Evolutionary conservation across 2,888 invertebrate genomes (phyloP).

Genomic region (Tricholauxania praeusta): DNA sequence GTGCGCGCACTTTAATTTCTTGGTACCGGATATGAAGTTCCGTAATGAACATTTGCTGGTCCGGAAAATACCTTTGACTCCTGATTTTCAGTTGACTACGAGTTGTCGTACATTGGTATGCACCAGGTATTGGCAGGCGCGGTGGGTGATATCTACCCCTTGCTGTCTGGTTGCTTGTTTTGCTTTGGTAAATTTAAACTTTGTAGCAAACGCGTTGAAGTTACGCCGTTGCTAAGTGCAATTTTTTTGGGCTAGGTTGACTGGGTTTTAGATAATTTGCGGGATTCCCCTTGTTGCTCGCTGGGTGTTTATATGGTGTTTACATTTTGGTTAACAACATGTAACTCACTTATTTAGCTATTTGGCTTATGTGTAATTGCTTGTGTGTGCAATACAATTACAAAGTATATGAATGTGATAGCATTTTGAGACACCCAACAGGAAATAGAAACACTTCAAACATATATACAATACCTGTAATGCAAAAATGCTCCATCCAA

Average conservation of each 20-base stretch:
- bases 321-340: constrained; percentile 56
- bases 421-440: constrained; percentile 41
- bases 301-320: constrained; percentile 51
- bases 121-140: neutral
- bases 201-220: too few species aligned
- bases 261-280: neutral
- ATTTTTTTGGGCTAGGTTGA: constrained; percentile 2
- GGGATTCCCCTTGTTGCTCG: constrained; percentile 38
- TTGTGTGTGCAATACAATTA: constrained; percentile 30
- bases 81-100: constrained; percentile 52
- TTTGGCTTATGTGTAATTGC: constrained; percentile 43
- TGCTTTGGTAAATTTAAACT: neutral
- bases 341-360: constrained; percentile 56
- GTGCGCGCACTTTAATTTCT: constrained; percentile 59
- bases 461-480: too few species aligned
- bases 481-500: too few species aligned
- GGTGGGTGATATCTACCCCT: neutral
- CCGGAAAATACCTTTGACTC: constrained; percentile 61
- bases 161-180: neutral
- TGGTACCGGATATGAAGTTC: constrained; percentile 85
- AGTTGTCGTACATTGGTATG: neutral
- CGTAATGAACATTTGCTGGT: constrained; percentile 82
- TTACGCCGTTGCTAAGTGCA: neutral
- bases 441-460: too few species aligned
- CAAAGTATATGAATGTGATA: constrained; percentile 36